Evolutionary conservation across 2,113 vertebrate species (phyloP).

Genomic region (Morone saxatilis): DNA sequence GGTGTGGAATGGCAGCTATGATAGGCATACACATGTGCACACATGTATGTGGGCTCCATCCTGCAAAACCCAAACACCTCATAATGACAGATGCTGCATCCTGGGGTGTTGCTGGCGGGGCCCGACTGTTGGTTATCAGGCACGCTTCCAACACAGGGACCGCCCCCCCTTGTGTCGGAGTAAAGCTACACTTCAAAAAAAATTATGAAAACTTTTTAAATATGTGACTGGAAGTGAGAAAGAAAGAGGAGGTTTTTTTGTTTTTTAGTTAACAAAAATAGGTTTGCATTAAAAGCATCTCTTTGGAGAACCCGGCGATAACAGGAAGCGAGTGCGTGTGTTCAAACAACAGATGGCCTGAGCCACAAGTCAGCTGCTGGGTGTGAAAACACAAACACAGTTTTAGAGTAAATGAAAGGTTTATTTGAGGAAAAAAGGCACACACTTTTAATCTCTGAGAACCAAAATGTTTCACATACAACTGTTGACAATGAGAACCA

Average conservation of each 20-base stretch:
- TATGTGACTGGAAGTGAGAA: not conserved
- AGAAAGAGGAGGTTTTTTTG: not conserved
- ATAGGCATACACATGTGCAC: slow-evolving; percentile 61
- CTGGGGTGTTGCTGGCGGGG: slow-evolving; percentile 27
- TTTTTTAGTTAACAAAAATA: not conserved
- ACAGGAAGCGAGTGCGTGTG: slow-evolving; percentile 10
- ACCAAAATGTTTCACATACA: slow-evolving; percentile 15
- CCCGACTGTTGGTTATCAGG: not conserved
- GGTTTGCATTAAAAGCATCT: not conserved
- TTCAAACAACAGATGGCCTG: slow-evolving; percentile 47
- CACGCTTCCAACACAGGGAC: not conserved
- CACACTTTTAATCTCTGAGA: not conserved
- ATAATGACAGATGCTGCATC: slow-evolving; percentile 70
- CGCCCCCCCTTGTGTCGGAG: not conserved
- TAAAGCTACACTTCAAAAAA: not conserved
- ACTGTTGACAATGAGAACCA: not conserved
- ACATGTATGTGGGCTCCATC: slow-evolving; percentile 51
- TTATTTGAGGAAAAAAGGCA: slow-evolving; percentile 60
- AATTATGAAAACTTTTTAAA: not conserved
- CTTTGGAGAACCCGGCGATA: not conserved
- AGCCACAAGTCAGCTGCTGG: slow-evolving; percentile 30
- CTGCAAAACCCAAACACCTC: slow-evolving; percentile 58
- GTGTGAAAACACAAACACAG: slow-evolving; percentile 38
- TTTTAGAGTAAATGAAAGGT: slow-evolving; percentile 43
- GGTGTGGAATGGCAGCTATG: slow-evolving; percentile 69